Conservation (phyloP, 1,140 invertebrate species). For the Mylabris phalerata region DNA sequence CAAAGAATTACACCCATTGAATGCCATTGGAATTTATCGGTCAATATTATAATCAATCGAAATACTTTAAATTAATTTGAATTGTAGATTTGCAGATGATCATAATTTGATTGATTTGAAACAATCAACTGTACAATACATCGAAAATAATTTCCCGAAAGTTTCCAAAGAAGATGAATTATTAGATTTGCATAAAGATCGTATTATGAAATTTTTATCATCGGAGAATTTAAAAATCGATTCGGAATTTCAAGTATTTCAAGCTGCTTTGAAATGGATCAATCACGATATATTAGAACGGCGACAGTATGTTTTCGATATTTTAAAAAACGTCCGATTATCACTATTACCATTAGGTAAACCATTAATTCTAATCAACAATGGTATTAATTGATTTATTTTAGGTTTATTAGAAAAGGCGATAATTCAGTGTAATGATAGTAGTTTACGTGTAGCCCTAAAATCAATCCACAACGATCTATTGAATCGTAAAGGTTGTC, state of each 20-base stretch:
- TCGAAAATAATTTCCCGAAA: constrained; percentile 82
- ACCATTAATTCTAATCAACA: background rate
- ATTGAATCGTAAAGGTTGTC: constrained; percentile 64
- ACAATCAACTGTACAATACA: constrained; percentile 73
- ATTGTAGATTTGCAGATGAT: constrained; percentile 79
- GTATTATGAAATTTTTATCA: constrained; percentile 71
- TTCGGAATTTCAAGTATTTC: constrained; percentile 87
- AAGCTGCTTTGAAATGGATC: constrained; percentile 87
- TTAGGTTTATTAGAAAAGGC: constrained; percentile 68
- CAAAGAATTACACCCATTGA: constrained; percentile 80
- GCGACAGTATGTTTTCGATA: constrained; percentile 78
- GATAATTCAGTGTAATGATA: constrained; percentile 73
- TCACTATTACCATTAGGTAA: constrained; percentile 71
- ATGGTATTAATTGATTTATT: background rate
- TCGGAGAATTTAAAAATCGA: constrained; percentile 87
- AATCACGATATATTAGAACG: constrained; percentile 73
- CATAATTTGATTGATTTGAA: constrained; percentile 80
- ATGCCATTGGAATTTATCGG: constrained; percentile 85
- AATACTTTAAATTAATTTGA: background rate
- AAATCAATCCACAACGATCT: constrained; percentile 78
- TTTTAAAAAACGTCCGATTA: constrained; percentile 76
- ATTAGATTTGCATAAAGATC: constrained; percentile 73
- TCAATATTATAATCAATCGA: constrained; percentile 34
- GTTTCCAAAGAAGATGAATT: constrained; percentile 81
- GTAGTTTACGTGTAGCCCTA: constrained; percentile 71